Base-by-base conservation (phyloP, 2,888 invertebrate genomes). In the Eudemis profundana region DNA sequence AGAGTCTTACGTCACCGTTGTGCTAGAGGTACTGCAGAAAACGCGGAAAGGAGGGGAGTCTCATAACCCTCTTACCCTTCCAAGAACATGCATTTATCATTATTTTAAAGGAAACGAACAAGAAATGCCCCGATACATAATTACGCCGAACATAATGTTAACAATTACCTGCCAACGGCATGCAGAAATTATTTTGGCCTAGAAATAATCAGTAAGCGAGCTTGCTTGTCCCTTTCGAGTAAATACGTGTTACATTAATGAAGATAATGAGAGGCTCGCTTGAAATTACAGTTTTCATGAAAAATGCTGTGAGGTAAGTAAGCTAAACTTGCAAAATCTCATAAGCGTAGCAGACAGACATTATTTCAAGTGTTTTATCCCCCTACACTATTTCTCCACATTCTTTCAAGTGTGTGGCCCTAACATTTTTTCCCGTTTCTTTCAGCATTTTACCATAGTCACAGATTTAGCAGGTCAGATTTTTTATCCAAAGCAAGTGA, bases 211-310 rank as follows among this genome's bases (percentile, higher is more conserved):
- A 51, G 69, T 74, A 71, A 74, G 76, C 72, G 84, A 85, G 87
- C 89, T 84, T 89, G 83, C 86, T 85, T 87, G 88, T 89, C 78
- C 79, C 80, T 81, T 81, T 80, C 79, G 74, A 79, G 81, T 79
- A 76, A 86, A 85, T 87, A 84, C 82, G 81, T 74, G 73, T 77
- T 74, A 68, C 76, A 64, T 73, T 86, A 87, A 86, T 87, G 81
- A 83, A 79, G 75, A 82, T 86, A 86, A 89, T 88, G 83, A 53
- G 38, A 21, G 53, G 84, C 84, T 80, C 83, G 80, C 82, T 83
- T 19, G 2, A 33, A 19, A 59, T 29, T 40, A 19, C 29, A 36
- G 42, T 53, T 60, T 60, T 21, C 60, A 15, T 38, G 46, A 46
- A 60, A 40, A 17, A 60, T 40, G 23, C 17, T 8, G 40, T 33